Percentiles rank a stretch among this genome's conserved stretches.
phyloP scores from a whole-genome alignment of 64 coral and sea anemone genomes.

The Platygyra sinensis region DNA sequence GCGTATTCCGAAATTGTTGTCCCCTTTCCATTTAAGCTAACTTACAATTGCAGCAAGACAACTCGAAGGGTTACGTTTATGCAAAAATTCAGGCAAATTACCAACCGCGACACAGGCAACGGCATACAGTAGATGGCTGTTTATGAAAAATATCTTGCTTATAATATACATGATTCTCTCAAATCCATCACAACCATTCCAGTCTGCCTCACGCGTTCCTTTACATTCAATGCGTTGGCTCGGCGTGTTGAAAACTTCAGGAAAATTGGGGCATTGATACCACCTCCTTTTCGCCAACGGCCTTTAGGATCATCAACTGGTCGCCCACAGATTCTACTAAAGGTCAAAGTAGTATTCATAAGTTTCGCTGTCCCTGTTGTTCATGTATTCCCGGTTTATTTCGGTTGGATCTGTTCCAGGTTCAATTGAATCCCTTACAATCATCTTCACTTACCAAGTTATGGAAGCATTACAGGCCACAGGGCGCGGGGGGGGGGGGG shows the following conservation, averaged over 20 bases:
- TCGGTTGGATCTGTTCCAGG: too few species aligned
- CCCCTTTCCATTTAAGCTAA: background rate
- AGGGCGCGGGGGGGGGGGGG: too few species aligned
- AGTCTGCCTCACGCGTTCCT: too few species aligned
- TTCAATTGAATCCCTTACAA: too few species aligned
- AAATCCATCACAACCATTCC: too few species aligned
- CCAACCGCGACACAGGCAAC: background rate
- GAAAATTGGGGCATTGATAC: constrained; percentile 17
- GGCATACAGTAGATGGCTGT: constrained; percentile 10
- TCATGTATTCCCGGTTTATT: too few species aligned
- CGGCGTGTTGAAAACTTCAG: background rate
- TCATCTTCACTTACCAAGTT: background rate
- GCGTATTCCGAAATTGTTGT: too few species aligned
- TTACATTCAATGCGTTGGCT: background rate
- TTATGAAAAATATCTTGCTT: constrained; percentile 8
- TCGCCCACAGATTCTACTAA: constrained; percentile 10
- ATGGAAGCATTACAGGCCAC: constrained; percentile 30
- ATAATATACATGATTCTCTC: too few species aligned
- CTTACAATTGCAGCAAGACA: too few species aligned
- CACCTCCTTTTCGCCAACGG: constrained; percentile 24
- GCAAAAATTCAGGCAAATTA: constrained; percentile 1
- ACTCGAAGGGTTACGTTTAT: background rate
- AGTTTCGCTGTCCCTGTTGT: constrained; percentile 11
- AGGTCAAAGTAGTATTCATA: constrained; percentile 3
- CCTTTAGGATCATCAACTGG: constrained; percentile 23